Evolutionary conservation across 2,113 vertebrate genomes (phyloP).

Genomic region (Nyctereutes procyonoides): DNA sequence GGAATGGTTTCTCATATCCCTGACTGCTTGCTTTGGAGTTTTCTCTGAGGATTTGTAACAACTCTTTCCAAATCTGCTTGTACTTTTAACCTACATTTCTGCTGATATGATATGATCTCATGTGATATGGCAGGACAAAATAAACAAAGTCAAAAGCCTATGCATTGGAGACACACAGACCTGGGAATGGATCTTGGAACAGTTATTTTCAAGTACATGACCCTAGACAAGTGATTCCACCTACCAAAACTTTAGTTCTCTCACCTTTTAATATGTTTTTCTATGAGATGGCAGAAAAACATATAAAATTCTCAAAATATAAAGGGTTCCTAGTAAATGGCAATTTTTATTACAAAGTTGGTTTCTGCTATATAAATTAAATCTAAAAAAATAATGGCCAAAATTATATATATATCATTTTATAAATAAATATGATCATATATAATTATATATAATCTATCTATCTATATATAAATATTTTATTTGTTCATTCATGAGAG

Average conservation of each 20-base stretch:
- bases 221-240: not conserved
- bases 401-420: not conserved
- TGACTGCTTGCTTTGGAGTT: not conserved
- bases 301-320: not conserved
- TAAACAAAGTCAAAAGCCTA: not conserved
- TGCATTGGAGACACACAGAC: not conserved
- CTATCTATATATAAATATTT: too few relatives aligned
- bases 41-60: not conserved
- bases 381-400: not conserved
- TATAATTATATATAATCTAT: too few relatives aligned
- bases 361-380: not conserved
- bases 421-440: too few relatives aligned
- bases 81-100: not conserved
- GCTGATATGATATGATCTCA: not conserved
- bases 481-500: too few relatives aligned
- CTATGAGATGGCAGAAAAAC: not conserved
- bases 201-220: not conserved
- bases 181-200: not conserved
- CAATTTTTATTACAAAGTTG: not conserved
- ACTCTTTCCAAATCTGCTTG: not conserved
- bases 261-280: not conserved
- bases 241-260: not conserved
- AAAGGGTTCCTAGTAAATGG: not conserved
- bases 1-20: not conserved
- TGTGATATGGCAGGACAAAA: not conserved